Percentiles rank a stretch among this genome's conserved stretches.
These are phyloP conservation scores for Myotis pilosus DNA, from an alignment of 2,797 vertebrate species.

Conservation along the genomic window DNA sequence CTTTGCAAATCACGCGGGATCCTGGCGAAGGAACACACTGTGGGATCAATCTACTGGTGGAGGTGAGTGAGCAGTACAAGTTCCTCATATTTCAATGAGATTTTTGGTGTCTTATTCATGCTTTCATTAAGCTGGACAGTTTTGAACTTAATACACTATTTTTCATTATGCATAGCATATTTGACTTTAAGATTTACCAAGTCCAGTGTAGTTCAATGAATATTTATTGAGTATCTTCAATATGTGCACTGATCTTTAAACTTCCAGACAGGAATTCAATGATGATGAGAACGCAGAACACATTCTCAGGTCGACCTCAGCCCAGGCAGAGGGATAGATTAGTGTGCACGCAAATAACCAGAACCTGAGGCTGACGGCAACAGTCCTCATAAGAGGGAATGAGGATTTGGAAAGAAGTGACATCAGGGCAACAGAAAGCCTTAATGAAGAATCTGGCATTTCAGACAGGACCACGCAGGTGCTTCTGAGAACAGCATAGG, in stretches of 20 bases:
- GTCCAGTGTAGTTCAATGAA: neutral
- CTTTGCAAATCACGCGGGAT: slow-evolving; percentile 64
- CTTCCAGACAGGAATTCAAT: neutral
- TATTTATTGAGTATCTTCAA: neutral
- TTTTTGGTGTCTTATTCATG: slow-evolving; percentile 57
- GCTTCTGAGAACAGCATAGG: neutral
- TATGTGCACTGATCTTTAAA: neutral
- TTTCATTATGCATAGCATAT: neutral
- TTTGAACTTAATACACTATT: neutral
- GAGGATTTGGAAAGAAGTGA: neutral
- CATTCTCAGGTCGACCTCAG: neutral
- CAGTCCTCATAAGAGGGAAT: neutral
- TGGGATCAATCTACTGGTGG: slow-evolving; percentile 23
- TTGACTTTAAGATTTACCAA: neutral
- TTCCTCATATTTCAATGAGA: neutral
- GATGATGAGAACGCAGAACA: neutral
- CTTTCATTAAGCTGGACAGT: neutral
- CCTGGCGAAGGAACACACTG: slow-evolving; percentile 18
- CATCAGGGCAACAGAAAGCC: neutral
- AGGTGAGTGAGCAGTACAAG: slow-evolving; percentile 43
- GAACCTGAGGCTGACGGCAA: neutral
- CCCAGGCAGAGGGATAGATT: neutral
- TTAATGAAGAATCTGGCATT: neutral
- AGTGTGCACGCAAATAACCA: neutral
- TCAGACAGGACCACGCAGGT: neutral